Evolutionary conservation across 2,888 invertebrate species (phyloP), one percentile per base, ranked within the genome.

Genomic region (Amblyteles armatorius): DNA sequence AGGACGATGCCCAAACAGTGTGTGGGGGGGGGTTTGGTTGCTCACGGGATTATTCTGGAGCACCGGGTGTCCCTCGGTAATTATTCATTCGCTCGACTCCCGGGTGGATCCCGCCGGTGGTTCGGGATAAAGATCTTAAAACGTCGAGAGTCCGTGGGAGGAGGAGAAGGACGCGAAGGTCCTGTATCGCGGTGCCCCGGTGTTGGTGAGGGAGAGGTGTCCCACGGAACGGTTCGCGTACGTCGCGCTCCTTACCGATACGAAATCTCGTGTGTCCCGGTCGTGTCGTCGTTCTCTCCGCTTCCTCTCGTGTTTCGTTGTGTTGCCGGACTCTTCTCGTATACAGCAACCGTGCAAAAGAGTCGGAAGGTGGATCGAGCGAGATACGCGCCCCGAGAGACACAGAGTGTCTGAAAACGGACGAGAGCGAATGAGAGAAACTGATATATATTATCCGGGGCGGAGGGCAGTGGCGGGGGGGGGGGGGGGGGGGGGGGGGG

Each of bases 21-120:
- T 1, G 57, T 3, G 26, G 3, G 57, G 9, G 52, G 9, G 22
- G 65, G 55, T 40, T 79, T 26, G 33, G n/a, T 63, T 63, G 65
- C 63, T 60, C 55, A 11, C 29, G 44, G 69, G 76, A 33, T 55
- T 55, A 71, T 76, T 67, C 77, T 60, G 85, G 82, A 85, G 79
- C 80, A 79, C 84, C 85, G 89, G 88, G 87, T 90, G 90, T 88
- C 88, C 90, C 91, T 92, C 89, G 91, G 91, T 92, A 92, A 92
- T 92, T 92, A 92, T 92, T 92, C 91, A 92, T 91, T 91, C 91
- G 88, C 82, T 88, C 89, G 88, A 90, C 90, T 91, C 88, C 88
- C 88, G 89, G 89, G 85, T 87, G 88, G 87, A 84, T 33, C 63
- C 82, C 79, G 36, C 76, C 48, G 26, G 33, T 44, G 72, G 40